A percentile compares a stretch with the other conserved stretches of the same genome.
Evolutionary conservation across 2,113 vertebrate species (phyloP).

Genomic region (Nannobrachium achirus): DNA sequence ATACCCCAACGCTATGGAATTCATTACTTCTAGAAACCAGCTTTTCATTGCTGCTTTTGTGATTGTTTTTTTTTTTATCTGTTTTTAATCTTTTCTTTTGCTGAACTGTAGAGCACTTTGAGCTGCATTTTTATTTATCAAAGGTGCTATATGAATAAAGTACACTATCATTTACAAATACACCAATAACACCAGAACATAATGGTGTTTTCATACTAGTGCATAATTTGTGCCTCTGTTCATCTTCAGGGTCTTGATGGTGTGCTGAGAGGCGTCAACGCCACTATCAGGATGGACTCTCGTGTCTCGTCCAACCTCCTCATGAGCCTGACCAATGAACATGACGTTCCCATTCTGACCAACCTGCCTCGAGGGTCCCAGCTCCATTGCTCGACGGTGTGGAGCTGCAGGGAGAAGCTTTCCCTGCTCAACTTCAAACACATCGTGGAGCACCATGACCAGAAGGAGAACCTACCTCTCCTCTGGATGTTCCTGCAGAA

Average conservation of each 20-base stretch:
- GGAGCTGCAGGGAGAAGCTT: slow-evolving; percentile 83
- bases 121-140: no score
- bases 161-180: no score
- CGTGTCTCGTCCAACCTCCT: slow-evolving; percentile 82
- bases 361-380: slow-evolving; percentile 70
- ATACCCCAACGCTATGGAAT: no score
- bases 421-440: slow-evolving; percentile 81
- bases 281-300: slow-evolving; percentile 78
- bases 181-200: no score
- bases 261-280: slow-evolving; percentile 70
- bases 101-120: no score
- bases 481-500: slow-evolving; percentile 88
- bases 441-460: slow-evolving; percentile 80
- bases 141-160: no score
- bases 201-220: no score
- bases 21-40: no score
- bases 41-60: no score
- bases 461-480: slow-evolving; percentile 77
- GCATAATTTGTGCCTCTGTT: no score
- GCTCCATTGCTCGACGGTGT: slow-evolving; percentile 82
- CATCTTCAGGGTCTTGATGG: slow-evolving; percentile 76
- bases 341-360: slow-evolving; percentile 78
- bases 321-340: slow-evolving; percentile 79
- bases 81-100: no score
- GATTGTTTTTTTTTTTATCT: no score